Conservation (phyloP, 2,113 vertebrate species). For the Plotosus lineatus region DNA sequence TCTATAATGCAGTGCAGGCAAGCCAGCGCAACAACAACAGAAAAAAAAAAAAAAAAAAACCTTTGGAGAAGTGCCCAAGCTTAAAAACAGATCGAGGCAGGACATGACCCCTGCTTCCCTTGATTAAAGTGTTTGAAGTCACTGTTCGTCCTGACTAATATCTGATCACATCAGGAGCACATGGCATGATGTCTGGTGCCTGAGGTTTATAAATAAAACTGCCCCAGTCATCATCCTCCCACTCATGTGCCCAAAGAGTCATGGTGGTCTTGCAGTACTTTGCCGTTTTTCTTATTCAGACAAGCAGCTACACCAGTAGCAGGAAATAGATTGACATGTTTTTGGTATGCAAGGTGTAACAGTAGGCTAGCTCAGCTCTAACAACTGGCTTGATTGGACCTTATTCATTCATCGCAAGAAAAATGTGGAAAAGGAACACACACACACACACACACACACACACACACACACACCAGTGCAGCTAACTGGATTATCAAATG, state of each 20-base stretch:
- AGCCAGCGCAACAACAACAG: conserved; percentile 13
- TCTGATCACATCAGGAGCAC: conserved; percentile 42
- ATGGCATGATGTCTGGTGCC: conserved; percentile 42
- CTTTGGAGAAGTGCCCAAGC: conserved; percentile 6
- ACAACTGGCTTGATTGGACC: not conserved
- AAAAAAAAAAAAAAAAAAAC: not conserved
- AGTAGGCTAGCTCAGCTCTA: not conserved
- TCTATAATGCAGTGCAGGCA: conserved; percentile 25
- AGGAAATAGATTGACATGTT: not conserved
- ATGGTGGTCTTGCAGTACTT: conserved; percentile 22
- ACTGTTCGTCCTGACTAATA: conserved; percentile 42
- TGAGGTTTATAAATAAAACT: conserved; percentile 43
- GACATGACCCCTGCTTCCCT: conserved; percentile 28
- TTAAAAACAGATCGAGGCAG: conserved; percentile 20
- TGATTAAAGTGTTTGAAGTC: conserved; percentile 48
- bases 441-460: no score
- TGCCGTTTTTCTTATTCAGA: not conserved
- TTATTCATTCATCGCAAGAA: conserved; percentile 1
- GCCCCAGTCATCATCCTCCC: conserved; percentile 35
- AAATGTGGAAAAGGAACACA: no score
- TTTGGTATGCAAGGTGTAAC: not conserved
- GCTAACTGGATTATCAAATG: no score
- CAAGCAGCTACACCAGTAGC: not conserved
- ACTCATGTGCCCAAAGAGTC: not conserved
- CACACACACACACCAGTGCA: no score